Base-by-base conservation (phyloP, 1,140 invertebrate genomes). In the Maniola jurtina region DNA sequence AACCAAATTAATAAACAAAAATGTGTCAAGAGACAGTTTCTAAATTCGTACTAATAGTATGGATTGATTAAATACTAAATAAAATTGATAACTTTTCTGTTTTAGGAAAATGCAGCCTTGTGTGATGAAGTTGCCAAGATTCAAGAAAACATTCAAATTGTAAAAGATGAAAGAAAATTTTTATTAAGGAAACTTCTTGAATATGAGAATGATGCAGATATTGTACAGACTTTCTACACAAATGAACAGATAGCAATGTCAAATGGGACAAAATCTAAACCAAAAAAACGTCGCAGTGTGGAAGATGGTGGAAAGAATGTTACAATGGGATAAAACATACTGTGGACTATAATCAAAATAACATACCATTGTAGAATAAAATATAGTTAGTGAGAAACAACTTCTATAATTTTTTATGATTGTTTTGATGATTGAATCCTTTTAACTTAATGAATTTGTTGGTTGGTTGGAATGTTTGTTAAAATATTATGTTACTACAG, bases 61-160 rank as follows among this genome's bases (percentile, higher is more conserved):
- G 6, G n/a, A 34, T 55, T 25, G 7, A 11, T n/a, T 34, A 55
- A 34, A 34, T 45, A 55, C 6, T 48, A 1, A n/a, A 7, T 48
- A 1, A n/a, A 7, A n/a, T 48, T 34, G 34, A 55, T 55, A 36
- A 38, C 59, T 33, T 45, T 45, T 34, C 54, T 58, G 50, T 73
- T 75, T 66, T 72, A 96, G 95, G 94, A 96, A 91, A 96, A 96
- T 93, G 95, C 95, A 69, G 94, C 95, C 14, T 75, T 96, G 9
- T 96, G 95, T 86, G 95, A 96, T 92, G 95, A 96, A 92, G 94
- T 96, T 45, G 93, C 95, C 9, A 92, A 93, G 83, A 92, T 95
- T 67, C 95, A 97, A 89, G 94, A 95, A 76, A 95, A 94, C 87
- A 93, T 96, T 48, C 86, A 95, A 52, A 91, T 94, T 67, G 93